These are phyloP conservation scores for Habrosyne pyritoides DNA, from an alignment of 2,888 invertebrate species.

Conservation along the genomic window DNA sequence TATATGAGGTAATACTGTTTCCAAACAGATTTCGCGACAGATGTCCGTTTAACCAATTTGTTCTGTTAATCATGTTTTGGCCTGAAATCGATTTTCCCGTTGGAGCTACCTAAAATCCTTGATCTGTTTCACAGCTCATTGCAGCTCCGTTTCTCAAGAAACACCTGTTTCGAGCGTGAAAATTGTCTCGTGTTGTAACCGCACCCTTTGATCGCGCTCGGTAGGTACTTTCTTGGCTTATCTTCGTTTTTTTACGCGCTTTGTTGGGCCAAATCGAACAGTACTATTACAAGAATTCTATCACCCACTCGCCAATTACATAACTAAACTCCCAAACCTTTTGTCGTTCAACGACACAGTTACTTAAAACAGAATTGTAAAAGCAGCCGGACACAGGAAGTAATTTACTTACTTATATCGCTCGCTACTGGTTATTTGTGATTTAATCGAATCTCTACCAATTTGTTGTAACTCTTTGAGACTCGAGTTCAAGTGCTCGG, in stretches of 20 bases:
- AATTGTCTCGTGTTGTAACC: conserved; percentile 9
- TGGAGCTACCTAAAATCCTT: conserved; percentile 23
- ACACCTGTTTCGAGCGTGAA: conserved; percentile 16
- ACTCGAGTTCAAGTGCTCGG: conserved; percentile 10
- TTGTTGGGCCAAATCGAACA: neutral
- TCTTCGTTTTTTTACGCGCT: conserved; percentile 27
- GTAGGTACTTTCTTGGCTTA: neutral
- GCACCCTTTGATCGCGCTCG: conserved; percentile 2
- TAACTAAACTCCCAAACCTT: conserved; percentile 33
- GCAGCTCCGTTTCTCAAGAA: conserved; percentile 35
- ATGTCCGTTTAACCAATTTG: neutral
- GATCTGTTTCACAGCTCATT: conserved; percentile 29
- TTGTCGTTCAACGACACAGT: conserved; percentile 30
- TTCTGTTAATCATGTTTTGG: conserved; percentile 6
- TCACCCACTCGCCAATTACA: conserved; percentile 38
- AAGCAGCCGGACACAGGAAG: conserved; percentile 32
- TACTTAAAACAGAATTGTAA: conserved; percentile 27
- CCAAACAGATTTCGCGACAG: neutral
- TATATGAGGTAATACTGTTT: neutral
- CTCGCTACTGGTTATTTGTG: neutral
- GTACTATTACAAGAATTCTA: conserved; percentile 20
- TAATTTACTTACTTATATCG: conserved; percentile 42
- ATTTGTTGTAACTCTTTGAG: conserved; percentile 2
- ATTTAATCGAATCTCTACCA: conserved; percentile 12
- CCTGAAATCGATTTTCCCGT: conserved; percentile 31